A percentile compares a stretch with the other conserved stretches of the same genome.
These are phyloP conservation scores for Plutomurus gul DNA, from an alignment of 1,140 invertebrate species.

Conservation along the genomic window DNA sequence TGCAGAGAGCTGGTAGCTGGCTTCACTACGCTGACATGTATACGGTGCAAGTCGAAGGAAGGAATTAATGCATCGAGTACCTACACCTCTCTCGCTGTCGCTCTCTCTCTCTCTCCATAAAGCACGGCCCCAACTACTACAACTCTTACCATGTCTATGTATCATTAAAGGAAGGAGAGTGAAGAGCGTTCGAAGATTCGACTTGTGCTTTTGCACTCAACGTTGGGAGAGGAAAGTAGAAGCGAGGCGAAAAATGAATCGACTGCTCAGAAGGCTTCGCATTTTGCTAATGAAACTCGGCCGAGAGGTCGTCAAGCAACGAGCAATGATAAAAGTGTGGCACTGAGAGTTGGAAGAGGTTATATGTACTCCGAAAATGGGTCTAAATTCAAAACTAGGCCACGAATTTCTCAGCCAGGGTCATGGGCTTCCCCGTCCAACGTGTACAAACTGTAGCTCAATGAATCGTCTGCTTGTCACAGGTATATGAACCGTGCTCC, in stretches of 20 bases:
- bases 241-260: background rate
- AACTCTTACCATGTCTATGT: too few species aligned
- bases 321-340: background rate
- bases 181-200: background rate
- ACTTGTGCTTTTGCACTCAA: background rate
- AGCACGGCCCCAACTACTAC: too few species aligned
- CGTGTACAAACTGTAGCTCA: background rate
- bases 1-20: too few species aligned
- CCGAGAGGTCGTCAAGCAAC: background rate
- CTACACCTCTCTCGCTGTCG: too few species aligned
- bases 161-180: background rate
- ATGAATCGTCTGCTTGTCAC: background rate
- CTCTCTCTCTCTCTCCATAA: background rate
- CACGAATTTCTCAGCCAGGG: background rate
- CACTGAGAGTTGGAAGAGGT: background rate
- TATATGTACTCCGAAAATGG: conserved; percentile 8
- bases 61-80: too few species aligned
- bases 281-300: background rate
- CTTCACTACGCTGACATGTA: too few species aligned
- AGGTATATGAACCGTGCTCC: background rate
- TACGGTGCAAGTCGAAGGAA: too few species aligned
- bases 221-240: background rate
- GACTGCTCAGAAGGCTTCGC: background rate
- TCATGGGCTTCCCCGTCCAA: background rate
- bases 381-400: conserved; percentile 21